Evolutionary conservation across 2,888 invertebrate genomes (phyloP).

Genomic region (Drosophila atroscutellata): DNA sequence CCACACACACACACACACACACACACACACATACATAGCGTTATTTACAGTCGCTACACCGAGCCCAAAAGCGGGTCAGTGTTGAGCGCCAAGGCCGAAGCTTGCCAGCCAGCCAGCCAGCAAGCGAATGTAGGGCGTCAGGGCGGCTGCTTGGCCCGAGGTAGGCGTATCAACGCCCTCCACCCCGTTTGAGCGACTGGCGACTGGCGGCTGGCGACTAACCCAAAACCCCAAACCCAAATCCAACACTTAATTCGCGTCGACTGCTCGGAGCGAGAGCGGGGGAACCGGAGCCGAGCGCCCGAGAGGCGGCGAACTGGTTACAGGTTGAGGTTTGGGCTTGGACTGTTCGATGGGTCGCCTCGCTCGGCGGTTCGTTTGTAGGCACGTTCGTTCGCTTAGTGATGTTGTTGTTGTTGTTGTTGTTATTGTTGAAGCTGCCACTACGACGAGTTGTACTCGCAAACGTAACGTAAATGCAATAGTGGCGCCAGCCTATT

Average conservation of each 20-base stretch:
- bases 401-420: slow-evolving; percentile 14
- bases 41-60: slow-evolving; percentile 17
- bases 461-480: slow-evolving; percentile 52
- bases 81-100: slow-evolving; percentile 79
- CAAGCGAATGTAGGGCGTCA: slow-evolving; percentile 69
- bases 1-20: slow-evolving; percentile 15
- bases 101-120: slow-evolving; percentile 59
- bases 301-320: slow-evolving; percentile 46
- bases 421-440: slow-evolving; percentile 25
- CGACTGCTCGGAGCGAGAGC: slow-evolving; percentile 30
- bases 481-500: slow-evolving; percentile 38
- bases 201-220: slow-evolving; percentile 43
- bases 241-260: slow-evolving; percentile 55
- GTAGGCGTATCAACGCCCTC: slow-evolving; percentile 38
- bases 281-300: slow-evolving; percentile 15
- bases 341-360: slow-evolving; percentile 27
- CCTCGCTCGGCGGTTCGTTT: slow-evolving; percentile 37
- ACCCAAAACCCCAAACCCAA: slow-evolving; percentile 52
- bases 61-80: slow-evolving; percentile 73
- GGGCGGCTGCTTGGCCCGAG: slow-evolving; percentile 66
- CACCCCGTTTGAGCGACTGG: slow-evolving; percentile 13
- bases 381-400: slow-evolving; percentile 42
- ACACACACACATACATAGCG: slow-evolving; percentile 23
- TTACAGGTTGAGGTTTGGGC: slow-evolving; percentile 41
- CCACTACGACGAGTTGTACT: slow-evolving; percentile 33